Evolutionary conservation across 1,140 invertebrate species (phyloP).

Genomic region (Rhizoglyphus robini): DNA sequence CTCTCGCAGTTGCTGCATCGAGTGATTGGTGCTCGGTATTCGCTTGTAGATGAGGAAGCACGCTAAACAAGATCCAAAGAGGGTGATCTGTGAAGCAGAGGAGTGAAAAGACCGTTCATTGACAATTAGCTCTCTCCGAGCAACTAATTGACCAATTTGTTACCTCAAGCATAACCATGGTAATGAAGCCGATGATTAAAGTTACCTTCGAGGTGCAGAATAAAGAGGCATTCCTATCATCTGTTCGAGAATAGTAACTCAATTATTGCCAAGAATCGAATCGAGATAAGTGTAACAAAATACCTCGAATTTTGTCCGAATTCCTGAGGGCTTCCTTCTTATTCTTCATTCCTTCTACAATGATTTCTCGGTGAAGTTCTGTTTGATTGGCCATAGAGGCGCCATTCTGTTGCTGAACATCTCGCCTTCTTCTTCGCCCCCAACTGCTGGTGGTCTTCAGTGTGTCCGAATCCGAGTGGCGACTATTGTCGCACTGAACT

Average conservation of each 20-base stretch:
- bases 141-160: neutral
- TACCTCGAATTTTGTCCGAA: neutral
- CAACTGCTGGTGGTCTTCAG: constrained; percentile 15
- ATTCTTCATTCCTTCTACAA: constrained; percentile 28
- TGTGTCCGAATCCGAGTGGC: neutral
- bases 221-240: neutral
- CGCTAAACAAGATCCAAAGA: constrained; percentile 7
- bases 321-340: neutral
- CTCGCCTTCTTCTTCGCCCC: constrained; percentile 16
- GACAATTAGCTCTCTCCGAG: neutral
- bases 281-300: neutral
- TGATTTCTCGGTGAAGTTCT: constrained; percentile 31
- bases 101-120: neutral
- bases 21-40: neutral
- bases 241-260: neutral
- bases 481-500: constrained; percentile 34
- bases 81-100: constrained; percentile 6
- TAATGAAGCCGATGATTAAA: constrained; percentile 9
- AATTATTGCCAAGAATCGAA: constrained; percentile 1
- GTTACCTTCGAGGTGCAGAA: constrained; percentile 19
- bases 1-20: neutral
- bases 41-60: constrained; percentile 14
- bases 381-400: constrained; percentile 25
- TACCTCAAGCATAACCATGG: constrained; percentile 17
- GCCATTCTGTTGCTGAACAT: neutral